Evolutionary conservation across 2,888 invertebrate species (phyloP), one percentile per base, ranked within the genome.

Genomic region (Orchesellides sinensis): DNA sequence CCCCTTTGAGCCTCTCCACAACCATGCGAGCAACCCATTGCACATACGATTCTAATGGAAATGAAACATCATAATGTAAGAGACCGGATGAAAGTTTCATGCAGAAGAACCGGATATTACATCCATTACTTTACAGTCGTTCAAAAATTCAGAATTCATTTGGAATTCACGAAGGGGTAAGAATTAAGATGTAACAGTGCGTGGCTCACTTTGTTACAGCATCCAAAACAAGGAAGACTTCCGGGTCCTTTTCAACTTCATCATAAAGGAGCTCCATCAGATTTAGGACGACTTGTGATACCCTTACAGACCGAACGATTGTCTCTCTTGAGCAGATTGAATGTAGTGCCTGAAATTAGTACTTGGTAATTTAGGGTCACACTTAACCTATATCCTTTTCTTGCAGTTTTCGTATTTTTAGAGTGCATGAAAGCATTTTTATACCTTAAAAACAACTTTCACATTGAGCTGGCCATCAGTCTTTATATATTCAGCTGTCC

Each of bases 401-500:
- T 35, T 8, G 35, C 12, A 35, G 35, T 35, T 35, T 35, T 35
- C 35, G 35, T 35, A 8, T 35, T 35, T 5, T 12, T 5, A 35
- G 12, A 17, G 23, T 8, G 54, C n/a, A 54, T 21, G 35, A 35
- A 35, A 35, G 35, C 12, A 12, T 6, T 5, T 56, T 10, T 29
- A 8, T 90, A 95, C 95, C 92, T 95, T 95, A 8, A 96, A 90
- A 1, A 98, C 94, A 14, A 98, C 95, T 91, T 95, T 94, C 87
- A 96, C 94, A 90, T 98, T 96, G 79, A 99, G 94, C 89, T 98
- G 96, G 0, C 99, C 99, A 88, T 98, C 97, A 88, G 95, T 95
- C 29, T 97, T 98, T 80, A 99, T 98, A 89, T 98, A 99, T 89
- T 95, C 94, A 21, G 94, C 92, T 0, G 98, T 95, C 0, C 97